phyloP scores from a whole-genome alignment of 2,797 vertebrate genomes.

The Trachops cirrhosus region DNA sequence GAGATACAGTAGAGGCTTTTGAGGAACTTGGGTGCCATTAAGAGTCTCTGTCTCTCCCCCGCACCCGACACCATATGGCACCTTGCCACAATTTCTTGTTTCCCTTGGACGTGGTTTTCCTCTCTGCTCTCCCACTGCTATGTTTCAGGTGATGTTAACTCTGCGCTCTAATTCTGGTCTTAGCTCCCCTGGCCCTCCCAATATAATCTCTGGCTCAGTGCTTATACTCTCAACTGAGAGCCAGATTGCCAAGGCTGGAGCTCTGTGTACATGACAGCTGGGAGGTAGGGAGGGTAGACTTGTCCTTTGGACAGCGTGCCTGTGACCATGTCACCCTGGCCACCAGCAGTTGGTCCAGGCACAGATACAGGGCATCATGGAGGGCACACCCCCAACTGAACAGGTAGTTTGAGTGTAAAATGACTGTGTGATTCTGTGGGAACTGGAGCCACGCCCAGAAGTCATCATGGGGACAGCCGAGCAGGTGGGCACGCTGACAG shows the following conservation, averaged over 20 bases:
- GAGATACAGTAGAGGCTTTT: neutral
- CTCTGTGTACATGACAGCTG: neutral
- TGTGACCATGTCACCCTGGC: neutral
- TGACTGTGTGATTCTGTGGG: neutral
- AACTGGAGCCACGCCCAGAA: neutral
- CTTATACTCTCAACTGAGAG: neutral
- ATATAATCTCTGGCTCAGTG: neutral
- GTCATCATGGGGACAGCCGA: neutral
- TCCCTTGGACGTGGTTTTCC: neutral
- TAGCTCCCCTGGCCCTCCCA: neutral
- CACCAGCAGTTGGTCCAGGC: neutral
- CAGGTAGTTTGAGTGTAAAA: neutral
- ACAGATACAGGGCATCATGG: neutral
- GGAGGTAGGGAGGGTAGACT: neutral
- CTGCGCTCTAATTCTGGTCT: neutral
- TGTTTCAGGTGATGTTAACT: neutral
- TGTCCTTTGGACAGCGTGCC: constrained; percentile 3
- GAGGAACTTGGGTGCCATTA: neutral
- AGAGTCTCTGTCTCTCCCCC: neutral
- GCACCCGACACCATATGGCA: neutral
- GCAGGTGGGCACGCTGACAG: neutral
- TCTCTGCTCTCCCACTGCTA: neutral
- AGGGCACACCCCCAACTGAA: neutral
- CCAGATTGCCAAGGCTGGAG: neutral
- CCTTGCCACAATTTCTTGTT: neutral